A percentile compares a stretch with the other conserved stretches of the same genome.
These are phyloP conservation scores for Philotrypesis tridentata DNA, from an alignment of 1,140 invertebrate genomes.

Conservation along the genomic window DNA sequence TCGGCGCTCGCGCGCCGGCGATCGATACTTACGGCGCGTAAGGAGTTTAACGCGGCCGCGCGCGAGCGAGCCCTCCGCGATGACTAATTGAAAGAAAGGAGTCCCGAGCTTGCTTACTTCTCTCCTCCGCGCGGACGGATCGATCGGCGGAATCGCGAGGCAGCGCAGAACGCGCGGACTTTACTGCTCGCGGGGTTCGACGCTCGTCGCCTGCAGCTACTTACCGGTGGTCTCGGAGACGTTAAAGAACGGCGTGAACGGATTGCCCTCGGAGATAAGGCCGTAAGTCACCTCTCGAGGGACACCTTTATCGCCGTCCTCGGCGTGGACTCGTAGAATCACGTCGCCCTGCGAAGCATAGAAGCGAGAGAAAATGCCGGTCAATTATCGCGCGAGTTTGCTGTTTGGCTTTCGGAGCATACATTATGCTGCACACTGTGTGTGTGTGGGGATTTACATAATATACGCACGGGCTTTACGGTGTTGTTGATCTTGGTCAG, in stretches of 20 bases:
- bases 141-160: too few species aligned
- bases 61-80: background rate
- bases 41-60: background rate
- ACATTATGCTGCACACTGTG: too few species aligned
- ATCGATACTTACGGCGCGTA: slow-evolving; percentile 37
- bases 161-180: too few species aligned
- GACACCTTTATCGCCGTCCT: slow-evolving; percentile 90
- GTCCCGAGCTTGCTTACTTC: background rate
- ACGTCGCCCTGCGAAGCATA: slow-evolving; percentile 75
- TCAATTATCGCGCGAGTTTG: background rate
- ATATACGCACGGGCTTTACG: slow-evolving; percentile 63
- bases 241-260: slow-evolving; percentile 87
- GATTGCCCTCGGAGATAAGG: slow-evolving; percentile 86
- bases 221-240: slow-evolving; percentile 87
- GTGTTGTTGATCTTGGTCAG: slow-evolving; percentile 78
- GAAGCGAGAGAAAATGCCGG: slow-evolving; percentile 26
- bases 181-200: too few species aligned
- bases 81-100: background rate
- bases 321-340: slow-evolving; percentile 84
- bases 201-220: background rate
- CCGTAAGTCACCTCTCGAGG: slow-evolving; percentile 88
- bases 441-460: background rate
- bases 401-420: background rate
- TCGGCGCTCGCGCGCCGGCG: too few species aligned
- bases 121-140: too few species aligned